These are phyloP conservation scores for Helogale parvula DNA, from an alignment of 2,113 vertebrate species.

Conservation along the genomic window DNA sequence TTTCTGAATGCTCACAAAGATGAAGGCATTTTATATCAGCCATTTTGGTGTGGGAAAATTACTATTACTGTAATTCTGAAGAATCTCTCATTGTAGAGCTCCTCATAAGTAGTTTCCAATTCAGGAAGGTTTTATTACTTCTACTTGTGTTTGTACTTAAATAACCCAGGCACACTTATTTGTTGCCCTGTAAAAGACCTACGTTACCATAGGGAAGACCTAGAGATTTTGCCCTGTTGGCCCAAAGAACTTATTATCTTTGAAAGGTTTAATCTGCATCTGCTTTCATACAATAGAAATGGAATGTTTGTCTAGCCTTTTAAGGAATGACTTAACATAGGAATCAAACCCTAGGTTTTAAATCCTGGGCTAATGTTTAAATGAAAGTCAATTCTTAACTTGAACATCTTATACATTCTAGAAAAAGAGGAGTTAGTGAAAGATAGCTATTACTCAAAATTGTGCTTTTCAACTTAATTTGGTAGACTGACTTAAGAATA, in stretches of 20 bases:
- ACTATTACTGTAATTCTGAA: neutral
- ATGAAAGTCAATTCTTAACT: neutral
- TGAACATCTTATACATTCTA: neutral
- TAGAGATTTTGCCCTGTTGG: neutral
- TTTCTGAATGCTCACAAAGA: neutral
- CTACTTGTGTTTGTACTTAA: neutral
- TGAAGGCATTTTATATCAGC: neutral
- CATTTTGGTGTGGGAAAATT: neutral
- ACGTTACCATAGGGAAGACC: neutral
- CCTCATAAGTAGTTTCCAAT: neutral
- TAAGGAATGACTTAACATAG: neutral
- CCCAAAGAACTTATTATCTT: neutral
- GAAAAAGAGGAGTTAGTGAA: neutral
- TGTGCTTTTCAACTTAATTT: neutral
- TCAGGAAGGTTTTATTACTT: neutral
- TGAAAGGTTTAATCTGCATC: neutral
- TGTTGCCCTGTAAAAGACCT: neutral
- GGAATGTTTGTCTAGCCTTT: constrained; percentile 2
- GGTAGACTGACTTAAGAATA: neutral
- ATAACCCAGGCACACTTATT: neutral
- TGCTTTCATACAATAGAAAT: neutral
- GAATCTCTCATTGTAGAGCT: neutral
- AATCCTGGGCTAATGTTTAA: constrained; percentile 9
- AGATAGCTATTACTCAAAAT: neutral
- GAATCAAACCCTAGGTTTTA: neutral